Base-by-base conservation (phyloP, 1,140 invertebrate species). In the Trissolcus basalis region DNA sequence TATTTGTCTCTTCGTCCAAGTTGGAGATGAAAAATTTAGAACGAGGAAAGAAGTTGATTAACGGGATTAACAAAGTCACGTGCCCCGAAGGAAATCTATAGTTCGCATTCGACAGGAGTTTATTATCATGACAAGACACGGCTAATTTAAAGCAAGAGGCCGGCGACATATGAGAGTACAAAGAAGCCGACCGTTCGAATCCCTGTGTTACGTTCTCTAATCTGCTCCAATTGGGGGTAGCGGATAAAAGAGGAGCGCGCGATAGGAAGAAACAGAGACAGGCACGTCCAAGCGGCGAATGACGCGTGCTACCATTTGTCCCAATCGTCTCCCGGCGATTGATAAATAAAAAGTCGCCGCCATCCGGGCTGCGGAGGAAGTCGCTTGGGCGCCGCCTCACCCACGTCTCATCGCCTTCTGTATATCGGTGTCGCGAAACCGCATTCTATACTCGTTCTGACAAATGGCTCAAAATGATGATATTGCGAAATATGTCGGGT, bases 251-350 rank as follows among this genome's bases (percentile, higher is more conserved):
- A 85, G 79, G 80, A 80, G 64, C 79, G 73, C 50, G 59, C 36
- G 59, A 75, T 75, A 64, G 65, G 72, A 75, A 75, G 65, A 51
- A 69, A 75, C 58, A 69, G 58, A 75, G 72, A 75, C 4, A 56
- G 27, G 44, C 65, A 80, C 78, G 80, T 81, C 75, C 70, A 58
- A 78, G 69, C 80, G 56, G 55, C 63, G 79, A 76, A 86, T 85
- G 83, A 86, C 86, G 85, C 86, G 86, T 86, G 86, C 85, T 86
- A 82, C 83, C 84, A 86, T 87, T 88, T 86, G 86, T 86, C 78
- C 85, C 86, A 88, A 88, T 87, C 85, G 61, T 71, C 74, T 70
- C 67, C 41, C 48, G 80, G 80, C 80, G 82, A 88, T 85, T 84
- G 84, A 82, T 83, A 83, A 86, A 85, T 82, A 85, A 85, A 83